A percentile compares a stretch with the other conserved stretches of the same genome.
phyloP scores from a whole-genome alignment of 2,113 vertebrate species.

The Poicephalus meyeri region DNA sequence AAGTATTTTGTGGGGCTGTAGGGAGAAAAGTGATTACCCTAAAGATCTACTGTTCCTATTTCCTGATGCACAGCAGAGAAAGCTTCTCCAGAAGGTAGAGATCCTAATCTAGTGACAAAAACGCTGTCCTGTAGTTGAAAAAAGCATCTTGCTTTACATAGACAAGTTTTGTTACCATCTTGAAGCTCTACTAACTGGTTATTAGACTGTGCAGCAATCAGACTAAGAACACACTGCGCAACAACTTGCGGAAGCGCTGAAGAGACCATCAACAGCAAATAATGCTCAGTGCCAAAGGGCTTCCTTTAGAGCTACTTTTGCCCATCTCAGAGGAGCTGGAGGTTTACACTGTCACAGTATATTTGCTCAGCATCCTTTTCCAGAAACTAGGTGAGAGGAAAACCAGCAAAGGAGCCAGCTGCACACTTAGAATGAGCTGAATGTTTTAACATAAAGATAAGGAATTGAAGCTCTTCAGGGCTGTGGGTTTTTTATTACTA shows the following conservation, averaged over 20 bases:
- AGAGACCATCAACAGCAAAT: not conserved
- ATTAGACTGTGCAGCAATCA: not conserved
- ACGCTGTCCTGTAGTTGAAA: not conserved
- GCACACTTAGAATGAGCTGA: not conserved
- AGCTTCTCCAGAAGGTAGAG: not conserved
- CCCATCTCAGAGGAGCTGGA: not conserved
- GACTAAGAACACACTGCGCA: rapidly evolving
- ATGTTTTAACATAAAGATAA: not conserved
- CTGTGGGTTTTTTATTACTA: not conserved
- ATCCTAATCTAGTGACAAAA: not conserved
- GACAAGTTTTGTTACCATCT: not conserved
- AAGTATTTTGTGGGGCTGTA: not conserved
- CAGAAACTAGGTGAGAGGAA: not conserved
- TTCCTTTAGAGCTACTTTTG: not conserved
- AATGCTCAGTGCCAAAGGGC: not conserved
- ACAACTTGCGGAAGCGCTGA: not conserved
- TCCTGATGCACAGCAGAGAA: not conserved
- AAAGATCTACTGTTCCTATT: not conserved
- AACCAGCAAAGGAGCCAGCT: not conserved
- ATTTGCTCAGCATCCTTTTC: not conserved
- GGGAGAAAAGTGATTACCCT: not conserved
- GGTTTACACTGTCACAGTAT: not conserved
- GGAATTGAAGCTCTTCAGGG: not conserved
- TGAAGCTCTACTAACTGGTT: not conserved
- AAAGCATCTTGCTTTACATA: not conserved